These are phyloP conservation scores for Sakesphorus luctuosus DNA, from an alignment of 2,113 vertebrate species.

Conservation along the genomic window DNA sequence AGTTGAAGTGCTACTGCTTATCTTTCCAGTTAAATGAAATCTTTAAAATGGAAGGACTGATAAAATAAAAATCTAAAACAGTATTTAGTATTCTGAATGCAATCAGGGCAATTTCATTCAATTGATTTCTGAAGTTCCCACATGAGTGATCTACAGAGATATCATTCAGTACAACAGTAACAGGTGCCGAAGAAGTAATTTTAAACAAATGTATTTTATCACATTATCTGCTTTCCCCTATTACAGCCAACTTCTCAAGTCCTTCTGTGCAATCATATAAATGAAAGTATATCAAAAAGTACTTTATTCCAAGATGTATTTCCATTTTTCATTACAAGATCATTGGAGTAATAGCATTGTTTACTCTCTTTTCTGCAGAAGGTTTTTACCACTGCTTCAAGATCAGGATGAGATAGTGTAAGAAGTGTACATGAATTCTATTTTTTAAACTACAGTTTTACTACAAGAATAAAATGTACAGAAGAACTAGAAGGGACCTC, in stretches of 20 bases:
- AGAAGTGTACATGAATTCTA: neutral
- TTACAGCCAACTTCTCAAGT: slow-evolving; percentile 26
- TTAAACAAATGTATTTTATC: slow-evolving; percentile 58
- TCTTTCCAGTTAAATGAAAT: slow-evolving; percentile 32
- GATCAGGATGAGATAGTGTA: neutral
- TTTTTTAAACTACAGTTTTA: slow-evolving; percentile 16
- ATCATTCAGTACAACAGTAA: slow-evolving; percentile 17
- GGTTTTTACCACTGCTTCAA: slow-evolving; percentile 31
- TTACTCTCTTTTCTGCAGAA: slow-evolving; percentile 4
- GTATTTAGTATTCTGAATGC: slow-evolving; percentile 34
- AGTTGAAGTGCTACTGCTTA: slow-evolving; percentile 9
- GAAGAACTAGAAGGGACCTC: neutral
- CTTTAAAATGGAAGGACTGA: slow-evolving; percentile 2
- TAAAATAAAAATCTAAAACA: slow-evolving; percentile 30
- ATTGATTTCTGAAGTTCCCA: slow-evolving; percentile 26
- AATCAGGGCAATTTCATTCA: slow-evolving; percentile 40
- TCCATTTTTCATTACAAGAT: slow-evolving; percentile 44
- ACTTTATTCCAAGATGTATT: slow-evolving; percentile 35
- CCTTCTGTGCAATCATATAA: slow-evolving; percentile 7
- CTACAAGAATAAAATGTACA: slow-evolving; percentile 11
- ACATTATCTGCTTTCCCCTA: slow-evolving; percentile 11
- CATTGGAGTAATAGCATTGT: slow-evolving; percentile 20
- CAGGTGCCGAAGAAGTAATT: slow-evolving; percentile 13
- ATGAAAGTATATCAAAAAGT: slow-evolving; percentile 39
- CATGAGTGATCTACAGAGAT: slow-evolving; percentile 11